Base-by-base conservation (phyloP, 2,797 vertebrate species). In the Fistularia commersonii region DNA sequence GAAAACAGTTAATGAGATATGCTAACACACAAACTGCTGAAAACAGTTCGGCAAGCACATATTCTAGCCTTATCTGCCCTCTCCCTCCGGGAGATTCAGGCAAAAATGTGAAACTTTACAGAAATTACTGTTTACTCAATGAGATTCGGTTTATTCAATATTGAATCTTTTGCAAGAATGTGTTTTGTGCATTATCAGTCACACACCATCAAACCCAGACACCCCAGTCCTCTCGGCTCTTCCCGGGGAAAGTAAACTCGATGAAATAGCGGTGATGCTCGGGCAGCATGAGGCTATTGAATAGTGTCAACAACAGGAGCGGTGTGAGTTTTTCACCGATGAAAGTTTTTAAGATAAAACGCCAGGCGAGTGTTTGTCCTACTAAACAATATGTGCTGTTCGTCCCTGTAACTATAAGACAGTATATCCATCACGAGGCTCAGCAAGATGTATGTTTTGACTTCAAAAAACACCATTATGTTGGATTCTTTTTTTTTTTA, bases 1-100 rank as follows among this genome's bases (percentile, higher is more conserved):
- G 64, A 54, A 37, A 58, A 50, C 34, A 36, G 52, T 59, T 73
- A 67, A 75, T 73, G 64, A 63, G 66, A 44, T 65, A 35, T 54
- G 39, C 40, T 36, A 57, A 63, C 31, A 32, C 60, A 57, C 7
- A 48, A 59, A 58, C 41, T 38, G 40, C 52, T 57, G 36, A 72
- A 36, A 57, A 61, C 41, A 46, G 48, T 61, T 65, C 50, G 53
- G 43, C 53, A 47, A 48, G 23, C 23, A 48, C 1, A 2, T 10
- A 54, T 14, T 63, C 45, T 38, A 60, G 41, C 45, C 54, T 60
- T 32, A 68, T 61, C 33, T 48, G 14, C 10, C 52, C 37, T 46
- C 41, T 58, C 40, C 23, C 23, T 23, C 50, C 42, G 41, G 51
- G 48, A 49, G 31, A 61, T 39, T 42, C 50, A 40, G 45, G 54